A percentile compares a stretch with the other conserved stretches of the same genome.
phyloP scores from a whole-genome alignment of 2,888 invertebrate species.

The Agrochola litura region DNA sequence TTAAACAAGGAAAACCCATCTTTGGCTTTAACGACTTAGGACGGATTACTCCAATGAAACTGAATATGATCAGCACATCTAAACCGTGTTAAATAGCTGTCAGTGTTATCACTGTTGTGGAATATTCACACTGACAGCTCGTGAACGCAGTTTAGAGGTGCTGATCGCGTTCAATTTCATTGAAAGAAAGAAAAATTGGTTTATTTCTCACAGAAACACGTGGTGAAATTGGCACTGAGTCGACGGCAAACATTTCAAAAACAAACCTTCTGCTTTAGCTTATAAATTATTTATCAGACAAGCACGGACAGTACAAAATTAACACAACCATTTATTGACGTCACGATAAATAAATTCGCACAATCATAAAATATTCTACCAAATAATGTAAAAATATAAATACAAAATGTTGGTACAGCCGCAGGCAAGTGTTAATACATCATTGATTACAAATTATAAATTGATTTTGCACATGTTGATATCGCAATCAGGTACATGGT shows the following conservation, averaged over 20 bases:
- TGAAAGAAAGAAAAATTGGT: too few relatives aligned
- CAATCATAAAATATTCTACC: slow-evolving; percentile 27
- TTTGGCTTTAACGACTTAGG: neutral
- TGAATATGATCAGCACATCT: too few relatives aligned
- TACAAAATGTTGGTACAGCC: slow-evolving; percentile 10
- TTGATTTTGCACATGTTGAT: slow-evolving; percentile 55
- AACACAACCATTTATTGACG: neutral
- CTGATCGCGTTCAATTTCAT: too few relatives aligned
- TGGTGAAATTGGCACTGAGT: too few relatives aligned
- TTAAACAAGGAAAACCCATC: neutral
- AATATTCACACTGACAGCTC: too few relatives aligned
- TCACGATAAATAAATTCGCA: slow-evolving; percentile 24
- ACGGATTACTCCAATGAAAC: too few relatives aligned
- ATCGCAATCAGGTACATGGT: slow-evolving; percentile 50
- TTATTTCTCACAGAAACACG: too few relatives aligned
- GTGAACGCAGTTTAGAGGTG: too few relatives aligned
- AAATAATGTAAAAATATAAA: slow-evolving; percentile 26
- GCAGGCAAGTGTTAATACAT: slow-evolving; percentile 49
- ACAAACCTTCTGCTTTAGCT: neutral
- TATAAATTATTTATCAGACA: neutral
- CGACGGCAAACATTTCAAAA: neutral
- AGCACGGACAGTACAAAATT: neutral
- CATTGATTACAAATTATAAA: slow-evolving; percentile 56
- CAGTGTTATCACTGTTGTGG: too few relatives aligned
- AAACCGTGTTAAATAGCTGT: too few relatives aligned